phyloP scores from a whole-genome alignment of 2,888 invertebrate genomes.

The Cheilosia pagana region DNA sequence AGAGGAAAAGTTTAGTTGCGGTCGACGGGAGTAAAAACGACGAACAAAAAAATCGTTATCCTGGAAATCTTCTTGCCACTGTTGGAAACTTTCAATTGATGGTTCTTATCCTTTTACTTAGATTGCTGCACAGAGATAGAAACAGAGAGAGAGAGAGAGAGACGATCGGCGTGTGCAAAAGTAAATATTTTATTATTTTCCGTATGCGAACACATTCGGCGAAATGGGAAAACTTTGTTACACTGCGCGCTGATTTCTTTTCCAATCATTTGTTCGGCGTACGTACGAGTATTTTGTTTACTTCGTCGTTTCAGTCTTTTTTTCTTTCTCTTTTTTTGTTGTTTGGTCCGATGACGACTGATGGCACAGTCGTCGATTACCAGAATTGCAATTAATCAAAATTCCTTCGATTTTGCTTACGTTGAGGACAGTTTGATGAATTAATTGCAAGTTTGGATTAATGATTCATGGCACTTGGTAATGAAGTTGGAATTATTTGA shows the following conservation, averaged over 20 bases:
- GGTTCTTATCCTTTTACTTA: slow-evolving; percentile 69
- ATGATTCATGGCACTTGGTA: slow-evolving; percentile 69
- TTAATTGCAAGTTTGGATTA: slow-evolving; percentile 68
- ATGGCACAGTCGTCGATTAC: slow-evolving; percentile 17
- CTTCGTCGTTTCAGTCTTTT: too few relatives aligned
- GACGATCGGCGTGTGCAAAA: slow-evolving; percentile 8
- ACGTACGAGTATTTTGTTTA: too few relatives aligned
- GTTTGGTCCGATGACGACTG: not conserved
- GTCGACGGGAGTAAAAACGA: slow-evolving; percentile 13
- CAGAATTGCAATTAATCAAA: slow-evolving; percentile 70
- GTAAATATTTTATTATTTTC: slow-evolving; percentile 72
- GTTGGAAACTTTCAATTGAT: slow-evolving; percentile 66
- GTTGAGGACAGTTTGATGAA: slow-evolving; percentile 65
- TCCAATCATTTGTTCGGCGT: slow-evolving; percentile 40
- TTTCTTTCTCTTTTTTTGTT: not conserved
- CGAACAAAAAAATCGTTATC: slow-evolving; percentile 57
- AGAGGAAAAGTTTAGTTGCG: slow-evolving; percentile 32
- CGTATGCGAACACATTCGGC: slow-evolving; percentile 37
- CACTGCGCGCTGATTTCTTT: slow-evolving; percentile 55
- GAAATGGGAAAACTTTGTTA: slow-evolving; percentile 72
- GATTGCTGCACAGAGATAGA: slow-evolving; percentile 34
- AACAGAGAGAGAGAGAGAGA: too few relatives aligned
- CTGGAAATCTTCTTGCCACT: slow-evolving; percentile 57
- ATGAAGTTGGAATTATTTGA: slow-evolving; percentile 62
- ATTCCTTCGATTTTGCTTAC: slow-evolving; percentile 59